Evolutionary conservation across 2,888 invertebrate genomes (phyloP), one percentile per base, ranked within the genome.

Genomic region (Platycheirus rosarum): DNA sequence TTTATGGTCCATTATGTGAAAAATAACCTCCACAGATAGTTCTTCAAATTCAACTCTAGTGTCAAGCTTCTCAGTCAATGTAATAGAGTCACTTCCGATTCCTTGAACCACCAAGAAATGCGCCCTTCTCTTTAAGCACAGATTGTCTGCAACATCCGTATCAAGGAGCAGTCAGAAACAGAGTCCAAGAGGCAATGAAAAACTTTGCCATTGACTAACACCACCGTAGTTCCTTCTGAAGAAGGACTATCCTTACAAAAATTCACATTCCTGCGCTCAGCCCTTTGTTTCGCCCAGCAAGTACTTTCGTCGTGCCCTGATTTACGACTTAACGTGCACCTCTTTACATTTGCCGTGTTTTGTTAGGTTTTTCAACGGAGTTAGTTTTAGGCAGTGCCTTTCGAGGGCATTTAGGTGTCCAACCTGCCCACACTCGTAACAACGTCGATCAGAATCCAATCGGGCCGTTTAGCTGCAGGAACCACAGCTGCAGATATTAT

Each of bases 241-340:
- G 55, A 35, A 18, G 20, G 26, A 60, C 13, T 42, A 42, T 68
- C 20, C 48, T 49, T 48, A 11, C 55, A 77, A 2, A 77, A 37
- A 77, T 68, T 68, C 23, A 63, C 49, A 8, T 32, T 44, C 20
- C 74, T 63, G 16, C 63, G 53, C 18, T 65, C 71, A 46, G 55
- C 55, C 51, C 66, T 55, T 49, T 77, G 69, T 53, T 70, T 77
- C 20, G 76, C 65, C 63, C 63, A 77, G 42, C 76, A 77, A 29
- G 76, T 70, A 42, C 29, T 65, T 32, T 78, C 77, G 37, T 78
- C 71, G 29, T 78, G 77, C 13, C 77, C 70, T 37, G 63, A 29
- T 71, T 71, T 78, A 44, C 53, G 70, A 44, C 71, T 66, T 40
- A 70, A 77, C 32, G 63, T 55, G 63, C 70, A 70, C 23, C 53